These are phyloP conservation scores for Limanda limanda DNA, from an alignment of 2,113 vertebrate genomes.

Conservation along the genomic window DNA sequence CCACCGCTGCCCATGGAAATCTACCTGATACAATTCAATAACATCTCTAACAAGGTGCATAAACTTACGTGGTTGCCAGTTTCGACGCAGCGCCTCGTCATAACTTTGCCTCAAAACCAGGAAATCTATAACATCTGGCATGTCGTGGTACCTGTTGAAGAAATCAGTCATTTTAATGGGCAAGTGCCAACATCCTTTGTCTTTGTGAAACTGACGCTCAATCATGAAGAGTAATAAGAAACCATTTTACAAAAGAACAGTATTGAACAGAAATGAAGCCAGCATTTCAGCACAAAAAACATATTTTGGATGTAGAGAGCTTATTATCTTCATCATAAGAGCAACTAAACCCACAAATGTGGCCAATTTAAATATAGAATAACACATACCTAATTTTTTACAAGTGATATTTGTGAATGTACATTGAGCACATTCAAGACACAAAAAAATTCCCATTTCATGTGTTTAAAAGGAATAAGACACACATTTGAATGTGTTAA, in stretches of 20 bases:
- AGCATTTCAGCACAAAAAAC: not conserved
- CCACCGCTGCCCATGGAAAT: no score
- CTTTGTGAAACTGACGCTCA: not conserved
- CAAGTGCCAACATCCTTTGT: not conserved
- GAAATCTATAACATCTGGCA: constrained; percentile 99
- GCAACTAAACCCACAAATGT: not conserved
- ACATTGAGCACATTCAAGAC: no score
- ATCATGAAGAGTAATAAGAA: not conserved
- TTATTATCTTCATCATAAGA: not conserved
- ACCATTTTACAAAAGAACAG: not conserved
- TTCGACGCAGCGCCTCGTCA: constrained; percentile 90
- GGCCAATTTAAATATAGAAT: not conserved
- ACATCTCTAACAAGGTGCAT: not conserved
- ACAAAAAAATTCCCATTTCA: no score
- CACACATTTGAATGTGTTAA: not conserved
- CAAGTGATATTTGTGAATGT: no score
- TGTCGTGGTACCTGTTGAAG: constrained; percentile 92
- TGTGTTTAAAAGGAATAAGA: no score
- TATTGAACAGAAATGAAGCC: not conserved
- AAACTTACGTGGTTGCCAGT: constrained; percentile 91
- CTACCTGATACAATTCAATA: no score
- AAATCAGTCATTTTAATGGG: not conserved
- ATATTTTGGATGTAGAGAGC: not conserved
- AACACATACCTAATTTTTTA: not conserved
- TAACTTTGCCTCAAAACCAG: constrained; percentile 95